Evolutionary conservation across 1,140 invertebrate species (phyloP), one percentile per base, ranked within the genome.

Genomic region (Brachionus rotundiformis): DNA sequence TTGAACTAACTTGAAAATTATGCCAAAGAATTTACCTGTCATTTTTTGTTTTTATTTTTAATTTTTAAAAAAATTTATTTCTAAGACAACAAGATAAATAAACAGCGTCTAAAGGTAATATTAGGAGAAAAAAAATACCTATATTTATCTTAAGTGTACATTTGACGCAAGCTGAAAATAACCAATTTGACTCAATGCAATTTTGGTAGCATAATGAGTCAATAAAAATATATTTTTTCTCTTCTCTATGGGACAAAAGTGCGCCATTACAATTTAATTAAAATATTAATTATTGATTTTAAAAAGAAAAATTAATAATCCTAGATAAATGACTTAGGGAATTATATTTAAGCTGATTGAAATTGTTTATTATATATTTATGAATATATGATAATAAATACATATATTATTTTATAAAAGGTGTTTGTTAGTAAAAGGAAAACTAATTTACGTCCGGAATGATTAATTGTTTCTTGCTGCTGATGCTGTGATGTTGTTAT

Each of bases 1-100:
- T 54, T 25, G 19, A 54, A 19, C 8, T 54, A 19, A 5, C n/a
- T 54, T 54, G 16, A 2, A 39, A 39, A 54, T 54, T 54, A 19
- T 19, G 16, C 1, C 36, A n/a, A 36, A 3, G 19, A 33, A 36
- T 68, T 33, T 33, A 33, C 33, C 29, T 36, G n/a, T 68, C 33
- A 36, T 33, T 19, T 61, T 61, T 61, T 61, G 23, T n/a, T n/a
- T n/a, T n/a, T n/a, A n/a, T n/a, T n/a, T n/a, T n/a, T n/a, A n/a
- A n/a, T n/a, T n/a, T 13, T 41, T 11, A 13, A 7, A 39, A 39
- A 41, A 41, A 33, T 36, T 19, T 16, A 68, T 68, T 68, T 36
- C 63, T 68, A 68, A 33, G 63, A 68, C 63, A 68, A 68, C 63
- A 29, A 68, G 19, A 19, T 16, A 23, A 33, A n/a, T 29, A 63